Conservation (phyloP, 1,140 invertebrate genomes). For the Drosophila saltans region DNA sequence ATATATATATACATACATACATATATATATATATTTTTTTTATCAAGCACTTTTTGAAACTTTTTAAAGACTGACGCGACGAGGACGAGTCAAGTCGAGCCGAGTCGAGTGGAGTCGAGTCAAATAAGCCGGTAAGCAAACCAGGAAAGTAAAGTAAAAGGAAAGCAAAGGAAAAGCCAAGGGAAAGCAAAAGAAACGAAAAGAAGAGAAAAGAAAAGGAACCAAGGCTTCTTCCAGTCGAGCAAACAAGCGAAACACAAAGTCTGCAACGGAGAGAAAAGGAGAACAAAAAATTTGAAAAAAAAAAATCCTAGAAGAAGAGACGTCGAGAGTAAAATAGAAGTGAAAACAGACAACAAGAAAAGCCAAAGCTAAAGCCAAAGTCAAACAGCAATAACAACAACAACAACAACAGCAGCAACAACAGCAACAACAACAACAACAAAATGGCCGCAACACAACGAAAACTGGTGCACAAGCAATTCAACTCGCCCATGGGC, state of each 20-base stretch:
- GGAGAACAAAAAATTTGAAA: background rate
- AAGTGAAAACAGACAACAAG: slow-evolving; percentile 27
- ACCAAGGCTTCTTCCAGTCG: slow-evolving; percentile 6
- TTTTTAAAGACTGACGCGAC: slow-evolving; percentile 58
- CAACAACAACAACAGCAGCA: slow-evolving; percentile 25
- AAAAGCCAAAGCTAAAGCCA: slow-evolving; percentile 29
- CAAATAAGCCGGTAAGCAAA: slow-evolving; percentile 14
- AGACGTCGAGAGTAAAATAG: too few relatives aligned
- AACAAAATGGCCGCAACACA: slow-evolving; percentile 86
- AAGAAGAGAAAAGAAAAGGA: slow-evolving; percentile 7
- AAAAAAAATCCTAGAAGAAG: slow-evolving; percentile 9
- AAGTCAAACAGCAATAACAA: slow-evolving; percentile 38
- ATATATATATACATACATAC: background rate
- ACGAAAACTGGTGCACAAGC: slow-evolving; percentile 90
- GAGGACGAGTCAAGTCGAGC: slow-evolving; percentile 11
- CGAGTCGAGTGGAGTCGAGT: background rate
- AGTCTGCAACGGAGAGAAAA: slow-evolving; percentile 26
- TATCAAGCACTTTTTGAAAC: slow-evolving; percentile 79
- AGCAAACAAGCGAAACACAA: slow-evolving; percentile 22
- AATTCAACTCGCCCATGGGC: slow-evolving; percentile 95
- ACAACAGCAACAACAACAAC: slow-evolving; percentile 28
- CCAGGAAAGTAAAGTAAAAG: background rate
- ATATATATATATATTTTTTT: slow-evolving; percentile 75
- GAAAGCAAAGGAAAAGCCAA: slow-evolving; percentile 2
- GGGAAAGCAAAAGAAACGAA: background rate